Conservation (phyloP, 35 echinoderm and acorn worm genomes). For the Hemicentrotus pulcherrimus region DNA sequence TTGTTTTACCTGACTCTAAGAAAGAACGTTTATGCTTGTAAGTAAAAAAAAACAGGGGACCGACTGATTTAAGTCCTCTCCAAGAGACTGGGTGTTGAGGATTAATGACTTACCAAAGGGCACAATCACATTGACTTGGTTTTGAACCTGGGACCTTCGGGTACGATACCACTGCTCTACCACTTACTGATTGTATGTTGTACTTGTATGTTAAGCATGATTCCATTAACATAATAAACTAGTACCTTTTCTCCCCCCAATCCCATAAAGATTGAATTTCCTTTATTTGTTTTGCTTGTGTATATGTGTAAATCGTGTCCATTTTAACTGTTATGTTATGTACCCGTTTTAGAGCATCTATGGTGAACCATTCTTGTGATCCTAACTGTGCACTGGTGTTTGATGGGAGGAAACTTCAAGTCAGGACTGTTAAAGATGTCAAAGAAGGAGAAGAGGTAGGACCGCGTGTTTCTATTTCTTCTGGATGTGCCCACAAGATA, state of each 20-base stretch:
- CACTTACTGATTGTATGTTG: too few species aligned
- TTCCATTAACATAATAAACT: too few species aligned
- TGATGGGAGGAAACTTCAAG: conserved; percentile 7
- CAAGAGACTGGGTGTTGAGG: not conserved
- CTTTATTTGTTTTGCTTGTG: not conserved
- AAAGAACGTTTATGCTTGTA: too few species aligned
- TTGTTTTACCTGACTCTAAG: too few species aligned
- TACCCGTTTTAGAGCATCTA: not conserved
- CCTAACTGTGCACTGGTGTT: conserved; percentile 40
- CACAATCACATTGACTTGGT: too few species aligned
- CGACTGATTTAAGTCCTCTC: too few species aligned
- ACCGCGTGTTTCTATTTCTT: not conserved
- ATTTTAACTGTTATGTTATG: not conserved
- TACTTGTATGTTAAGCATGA: too few species aligned
- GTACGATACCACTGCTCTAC: too few species aligned
- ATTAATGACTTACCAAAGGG: too few species aligned
- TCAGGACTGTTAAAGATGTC: conserved; percentile 10
- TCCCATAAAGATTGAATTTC: not conserved
- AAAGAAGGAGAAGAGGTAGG: conserved; percentile 42
- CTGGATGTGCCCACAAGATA: too few species aligned
- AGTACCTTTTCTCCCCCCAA: not conserved
- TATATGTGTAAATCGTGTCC: not conserved
- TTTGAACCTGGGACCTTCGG: too few species aligned
- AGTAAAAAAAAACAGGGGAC: too few species aligned
- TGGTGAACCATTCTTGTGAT: conserved; percentile 41